phyloP scores from a whole-genome alignment of 2,888 invertebrate species.

The Nysson spinosus region DNA sequence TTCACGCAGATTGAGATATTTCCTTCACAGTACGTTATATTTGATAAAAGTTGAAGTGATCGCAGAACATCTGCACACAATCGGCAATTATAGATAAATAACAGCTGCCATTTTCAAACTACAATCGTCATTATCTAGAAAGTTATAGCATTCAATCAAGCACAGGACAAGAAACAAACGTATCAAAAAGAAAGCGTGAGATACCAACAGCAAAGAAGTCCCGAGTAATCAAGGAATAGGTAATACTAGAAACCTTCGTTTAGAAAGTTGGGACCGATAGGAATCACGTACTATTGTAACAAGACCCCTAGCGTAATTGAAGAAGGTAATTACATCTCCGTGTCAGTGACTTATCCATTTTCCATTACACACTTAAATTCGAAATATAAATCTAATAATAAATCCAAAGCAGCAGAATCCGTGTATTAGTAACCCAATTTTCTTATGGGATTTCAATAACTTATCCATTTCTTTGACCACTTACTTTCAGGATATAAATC shows the following conservation, averaged over 20 bases:
- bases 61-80: too few relatives aligned
- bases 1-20: too few relatives aligned
- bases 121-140: conserved; percentile 5
- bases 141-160: conserved; percentile 19
- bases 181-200: conserved; percentile 53
- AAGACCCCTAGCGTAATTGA: conserved; percentile 45
- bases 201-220: conserved; percentile 34
- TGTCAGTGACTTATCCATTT: conserved; percentile 14
- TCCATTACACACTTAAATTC: conserved; percentile 46
- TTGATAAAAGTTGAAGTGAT: too few relatives aligned
- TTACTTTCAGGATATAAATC: too few relatives aligned
- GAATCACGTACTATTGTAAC: conserved; percentile 43
- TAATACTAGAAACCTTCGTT: conserved; percentile 45
- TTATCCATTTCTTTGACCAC: too few relatives aligned
- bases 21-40: too few relatives aligned
- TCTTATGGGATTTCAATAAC: too few relatives aligned
- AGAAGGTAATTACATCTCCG: conserved; percentile 45
- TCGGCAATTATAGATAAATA: too few relatives aligned
- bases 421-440: too few relatives aligned
- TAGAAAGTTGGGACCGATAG: conserved; percentile 53
- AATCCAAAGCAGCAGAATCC: conserved; percentile 18
- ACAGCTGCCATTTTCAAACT: too few relatives aligned
- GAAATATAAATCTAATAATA: conserved; percentile 46
- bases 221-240: conserved; percentile 44
- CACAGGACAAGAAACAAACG: conserved; percentile 30